Evolutionary conservation across 2,888 invertebrate species (phyloP), one percentile per base, ranked within the genome.

Genomic region (Hyposoter dolosus): DNA sequence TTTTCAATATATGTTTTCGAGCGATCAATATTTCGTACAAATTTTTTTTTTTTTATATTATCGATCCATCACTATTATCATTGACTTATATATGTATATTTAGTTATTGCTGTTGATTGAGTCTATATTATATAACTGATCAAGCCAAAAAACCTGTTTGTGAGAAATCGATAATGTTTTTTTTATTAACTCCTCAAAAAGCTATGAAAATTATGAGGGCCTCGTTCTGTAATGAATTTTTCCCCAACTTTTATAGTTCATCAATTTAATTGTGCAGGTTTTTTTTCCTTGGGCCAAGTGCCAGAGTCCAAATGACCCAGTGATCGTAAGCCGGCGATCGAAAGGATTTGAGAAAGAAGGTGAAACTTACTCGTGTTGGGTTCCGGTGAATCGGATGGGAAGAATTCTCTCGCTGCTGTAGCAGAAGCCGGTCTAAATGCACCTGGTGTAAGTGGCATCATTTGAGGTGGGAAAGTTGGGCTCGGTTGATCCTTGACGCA

Each of bases 311-410:
- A 47, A 47, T 9, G 9, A 35, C 15, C 17, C 0, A 15, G 28
- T 32, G 12, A 32, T 5, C 1, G 32, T 0, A 15, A 5, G 35
- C 35, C 5, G 7, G 35, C 35, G 3, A 23, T 60, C 4, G 2
- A 43, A 28, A n/a, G 17, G 15, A n/a, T 28, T 3, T n/a, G 0
- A 10, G n/a, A 15, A 60, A 43, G 17, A 6, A 28, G 35, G 32
- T 23, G 4, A 17, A 86, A 96, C 97, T 96, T 95, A 98, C 98
- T 98, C 94, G 98, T 98, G 93, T 98, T 98, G 17, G 98, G 97
- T 95, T 98, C 98, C 17, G 97, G 96, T 94, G 97, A 96, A 91
- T 97, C 97, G 90, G 95, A 96, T 0, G 97, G 97, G 92, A 97
- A 97, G 93, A 98, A 97, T 94, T 97, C 98, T 75, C 96, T 94